Evolutionary conservation across 2,797 vertebrate species (phyloP), one percentile per base, ranked within the genome.

Genomic region (Thripadectes ignobilis): DNA sequence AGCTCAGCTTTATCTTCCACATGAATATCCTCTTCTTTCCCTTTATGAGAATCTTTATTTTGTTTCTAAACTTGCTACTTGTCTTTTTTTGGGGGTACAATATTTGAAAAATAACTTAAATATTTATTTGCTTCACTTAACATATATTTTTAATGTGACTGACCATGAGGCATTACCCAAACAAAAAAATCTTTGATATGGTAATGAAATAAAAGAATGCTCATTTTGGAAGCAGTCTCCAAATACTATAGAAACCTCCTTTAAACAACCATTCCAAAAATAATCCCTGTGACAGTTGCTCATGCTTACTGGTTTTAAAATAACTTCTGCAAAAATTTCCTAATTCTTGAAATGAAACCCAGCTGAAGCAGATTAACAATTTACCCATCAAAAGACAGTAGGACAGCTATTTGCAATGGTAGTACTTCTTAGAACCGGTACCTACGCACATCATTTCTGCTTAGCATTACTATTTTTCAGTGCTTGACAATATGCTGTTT

Each of bases 1-100:
- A 93, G 59, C n/a, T 84, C 73, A 80, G 48, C 61, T 68, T 80
- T 41, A 69, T 86, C 92, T 84, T 93, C 68, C 48, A 75, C 82
- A 93, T 24, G 62, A 93, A 15, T 93, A 81, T 73, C 43, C 52
- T 78, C 72, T 34, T 69, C 57, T 72, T 80, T 67, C 39, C 29
- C 62, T 69, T 89, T 62, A 92, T 17, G 27, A 87, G 91, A 94
- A 74, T 41, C 13, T 57, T 2, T 34, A 19, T n/a, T 76, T 72
- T 39, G 20, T 49, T 86, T 55, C 23, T 49, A 74, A 90, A 93
- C 58, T 75, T 7, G 1, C n/a, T 48, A 54, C n/a, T 27, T 26
- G 0, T 52, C 65, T 65, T 76, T 66, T 78, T 91, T 58, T 51
- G 14, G 39, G 39, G 3, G 5, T 36, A 41, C 2, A 48, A 5